Evolutionary conservation across 2,797 vertebrate genomes (phyloP), one percentile per base, ranked within the genome.

Genomic region (Sebastes steindachneri): DNA sequence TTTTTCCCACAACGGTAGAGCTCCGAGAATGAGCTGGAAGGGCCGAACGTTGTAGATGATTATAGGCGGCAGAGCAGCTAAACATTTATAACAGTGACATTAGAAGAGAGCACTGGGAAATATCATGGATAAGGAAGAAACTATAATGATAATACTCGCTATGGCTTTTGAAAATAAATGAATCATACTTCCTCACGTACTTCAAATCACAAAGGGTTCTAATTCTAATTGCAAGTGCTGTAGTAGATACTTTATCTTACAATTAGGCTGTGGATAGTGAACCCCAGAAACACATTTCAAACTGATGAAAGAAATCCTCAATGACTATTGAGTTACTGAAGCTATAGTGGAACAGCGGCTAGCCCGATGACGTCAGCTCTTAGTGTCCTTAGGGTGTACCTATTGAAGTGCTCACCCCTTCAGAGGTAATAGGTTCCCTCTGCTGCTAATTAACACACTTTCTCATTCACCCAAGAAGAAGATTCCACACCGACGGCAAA

Each of bases 381-480:
- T 31, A n/a, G 15, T 2, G 21, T 51, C 41, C 51, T 28, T 4
- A 2, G 15, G 57, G 23, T 53, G 28, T 51, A 35, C 3, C 45
- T 35, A 23, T 45, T 25, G 25, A 60, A 68, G 28, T 9, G 9
- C 9, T 63, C 23, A 21, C 15, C 48, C 33, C 26, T 7, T 31
- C 21, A 35, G 6, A 58, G 31, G 23, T 57, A 1, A 37, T 5
- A 51, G 14, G 41, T 64, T 72, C 12, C 17, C 17, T 68, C 19
- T 53, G 29, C 10, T 55, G 26, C 70, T 73, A 19, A 77, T 75
- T 51, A 79, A 66, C 31, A 29, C n/a, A 5, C 59, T 48, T 53
- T 12, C 58, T 25, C 55, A 54, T 77, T 86, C 45, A 71, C 58
- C 59, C 3, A 28, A 17, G 33, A 80, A 45, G 33, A 69, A 55